phyloP scores from a whole-genome alignment of 2,888 invertebrate genomes.

The Nephrotoma appendiculata region DNA sequence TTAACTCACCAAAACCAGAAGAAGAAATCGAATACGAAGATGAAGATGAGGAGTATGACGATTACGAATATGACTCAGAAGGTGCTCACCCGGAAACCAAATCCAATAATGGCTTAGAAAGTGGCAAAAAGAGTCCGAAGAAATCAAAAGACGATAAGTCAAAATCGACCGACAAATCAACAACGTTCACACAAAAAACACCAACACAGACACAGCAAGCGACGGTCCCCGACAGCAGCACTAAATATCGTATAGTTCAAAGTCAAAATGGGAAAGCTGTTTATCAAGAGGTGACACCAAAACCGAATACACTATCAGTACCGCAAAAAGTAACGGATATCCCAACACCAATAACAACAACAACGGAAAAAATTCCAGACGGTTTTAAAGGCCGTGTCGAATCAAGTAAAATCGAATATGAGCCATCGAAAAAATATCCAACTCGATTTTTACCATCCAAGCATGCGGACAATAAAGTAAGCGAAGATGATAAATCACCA shows the following conservation, averaged over 20 bases:
- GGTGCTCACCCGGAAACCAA: constrained; percentile 21
- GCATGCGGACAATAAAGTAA: constrained; percentile 11
- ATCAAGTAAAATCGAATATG: background rate
- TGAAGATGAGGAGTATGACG: constrained; percentile 36
- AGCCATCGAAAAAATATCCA: constrained; percentile 26
- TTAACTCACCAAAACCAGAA: constrained; percentile 23
- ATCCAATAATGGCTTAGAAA: constrained; percentile 13
- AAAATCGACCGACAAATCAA: background rate
- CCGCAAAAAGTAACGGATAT: background rate
- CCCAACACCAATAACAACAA: constrained; percentile 14
- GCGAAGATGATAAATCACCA: background rate
- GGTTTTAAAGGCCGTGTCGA: constrained; percentile 25
- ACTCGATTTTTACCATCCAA: constrained; percentile 25
- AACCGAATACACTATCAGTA: background rate
- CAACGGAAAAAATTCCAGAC: constrained; percentile 27
- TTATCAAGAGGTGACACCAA: background rate
- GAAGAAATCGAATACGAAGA: constrained; percentile 32
- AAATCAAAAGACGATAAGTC: constrained; percentile 13
- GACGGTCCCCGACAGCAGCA: constrained; percentile 19
- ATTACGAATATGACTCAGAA: constrained; percentile 44
- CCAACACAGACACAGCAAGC: constrained; percentile 25
- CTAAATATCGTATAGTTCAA: constrained; percentile 24
- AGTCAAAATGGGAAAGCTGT: constrained; percentile 26
- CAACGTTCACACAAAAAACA: constrained; percentile 21
- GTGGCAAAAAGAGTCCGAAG: constrained; percentile 13